These are phyloP conservation scores for Miniopterus natalensis DNA, from an alignment of 2,113 vertebrate genomes.

Conservation along the genomic window DNA sequence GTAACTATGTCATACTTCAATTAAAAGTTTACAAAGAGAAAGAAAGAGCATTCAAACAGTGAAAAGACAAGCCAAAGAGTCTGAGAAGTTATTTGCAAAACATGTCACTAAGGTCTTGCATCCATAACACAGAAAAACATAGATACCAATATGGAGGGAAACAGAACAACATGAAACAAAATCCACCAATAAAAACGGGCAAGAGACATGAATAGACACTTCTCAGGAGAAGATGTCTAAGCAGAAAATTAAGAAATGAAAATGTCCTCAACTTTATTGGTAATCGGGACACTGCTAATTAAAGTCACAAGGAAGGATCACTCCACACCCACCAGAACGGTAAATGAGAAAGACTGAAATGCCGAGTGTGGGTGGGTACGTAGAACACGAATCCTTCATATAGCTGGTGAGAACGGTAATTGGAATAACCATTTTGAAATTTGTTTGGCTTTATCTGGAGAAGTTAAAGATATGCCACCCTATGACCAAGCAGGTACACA, in stretches of 20 bases:
- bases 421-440: not conserved
- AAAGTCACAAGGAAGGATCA: not conserved
- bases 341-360: constrained; percentile 3
- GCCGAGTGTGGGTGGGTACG: not conserved
- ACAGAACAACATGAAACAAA: not conserved
- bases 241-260: not conserved
- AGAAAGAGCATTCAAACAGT: not conserved
- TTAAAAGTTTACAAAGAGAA: constrained; percentile 13
- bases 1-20: not conserved
- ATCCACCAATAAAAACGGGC: not conserved
- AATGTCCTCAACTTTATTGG: not conserved
- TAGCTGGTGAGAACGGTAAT: not conserved
- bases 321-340: not conserved
- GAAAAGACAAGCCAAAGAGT: not conserved
- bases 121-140: not conserved
- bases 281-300: constrained; percentile 31
- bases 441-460: not conserved
- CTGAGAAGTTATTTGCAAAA: not conserved
- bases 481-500: not conserved
- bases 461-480: not conserved
- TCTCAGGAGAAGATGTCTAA: not conserved
- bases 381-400: not conserved
- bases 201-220: no score
- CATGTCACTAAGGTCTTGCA: not conserved
- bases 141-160: not conserved